Conservation (phyloP, 2,113 vertebrate species). For the Chaetodon auriga region DNA sequence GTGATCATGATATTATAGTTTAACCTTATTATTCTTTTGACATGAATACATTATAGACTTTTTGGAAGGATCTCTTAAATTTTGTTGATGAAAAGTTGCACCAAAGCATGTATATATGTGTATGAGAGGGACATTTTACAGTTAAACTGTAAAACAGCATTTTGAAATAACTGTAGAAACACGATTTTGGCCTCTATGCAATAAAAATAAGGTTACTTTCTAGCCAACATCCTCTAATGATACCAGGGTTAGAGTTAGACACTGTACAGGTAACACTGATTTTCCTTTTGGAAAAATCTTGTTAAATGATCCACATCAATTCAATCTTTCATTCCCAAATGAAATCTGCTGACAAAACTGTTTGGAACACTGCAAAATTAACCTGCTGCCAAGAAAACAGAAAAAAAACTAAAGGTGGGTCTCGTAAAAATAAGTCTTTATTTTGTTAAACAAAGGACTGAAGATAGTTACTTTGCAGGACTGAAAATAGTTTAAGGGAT, state of each 20-base stretch:
- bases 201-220: not conserved
- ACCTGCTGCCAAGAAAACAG: not conserved
- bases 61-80: too few species aligned
- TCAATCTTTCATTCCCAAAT: not conserved
- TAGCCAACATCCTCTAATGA: not conserved
- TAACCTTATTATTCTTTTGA: not conserved
- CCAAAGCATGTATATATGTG: not conserved
- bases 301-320: not conserved
- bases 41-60: not conserved
- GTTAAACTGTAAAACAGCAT: not conserved
- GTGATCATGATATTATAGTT: not conserved
- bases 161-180: not conserved
- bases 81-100: not conserved
- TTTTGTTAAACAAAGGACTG: conserved; percentile 82
- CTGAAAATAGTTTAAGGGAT: conserved; percentile 72
- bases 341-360: not conserved
- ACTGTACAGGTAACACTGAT: not conserved
- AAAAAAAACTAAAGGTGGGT: not conserved
- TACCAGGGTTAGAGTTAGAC: not conserved
- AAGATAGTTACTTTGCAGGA: conserved; percentile 76
- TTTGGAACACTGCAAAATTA: not conserved
- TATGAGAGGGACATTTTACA: not conserved
- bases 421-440: conserved; percentile 86
- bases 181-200: not conserved
- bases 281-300: not conserved